phyloP scores from a whole-genome alignment of 2,888 invertebrate species.

The Drosophila seclusa region DNA sequence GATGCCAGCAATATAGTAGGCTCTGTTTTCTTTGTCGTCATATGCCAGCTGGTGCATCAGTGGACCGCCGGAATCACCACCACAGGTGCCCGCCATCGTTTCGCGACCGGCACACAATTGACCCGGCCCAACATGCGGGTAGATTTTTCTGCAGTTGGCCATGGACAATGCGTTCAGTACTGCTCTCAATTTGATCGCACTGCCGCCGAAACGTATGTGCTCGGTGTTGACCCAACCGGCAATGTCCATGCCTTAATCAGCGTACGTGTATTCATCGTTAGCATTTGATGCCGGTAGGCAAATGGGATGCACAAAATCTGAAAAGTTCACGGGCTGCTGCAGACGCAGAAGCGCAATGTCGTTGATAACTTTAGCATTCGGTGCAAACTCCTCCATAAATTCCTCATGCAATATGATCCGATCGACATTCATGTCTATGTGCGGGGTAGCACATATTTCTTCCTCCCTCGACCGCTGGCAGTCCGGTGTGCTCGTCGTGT shows the following conservation, averaged over 20 bases:
- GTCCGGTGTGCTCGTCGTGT: conserved; percentile 67
- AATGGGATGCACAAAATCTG: conserved; percentile 87
- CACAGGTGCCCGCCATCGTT: conserved; percentile 32
- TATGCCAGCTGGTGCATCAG: conserved; percentile 36
- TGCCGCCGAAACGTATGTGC: conserved; percentile 81
- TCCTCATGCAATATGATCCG: conserved; percentile 87
- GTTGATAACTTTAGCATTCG: conserved; percentile 86
- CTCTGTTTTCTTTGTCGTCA: conserved; percentile 2
- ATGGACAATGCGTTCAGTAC: conserved; percentile 84
- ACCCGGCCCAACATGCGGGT: conserved; percentile 21
- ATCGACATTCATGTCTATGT: conserved; percentile 87
- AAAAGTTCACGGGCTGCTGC: conserved; percentile 85
- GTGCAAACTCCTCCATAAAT: neutral
- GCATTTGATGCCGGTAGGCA: conserved; percentile 86
- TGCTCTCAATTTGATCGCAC: conserved; percentile 86
- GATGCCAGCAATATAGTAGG: conserved; percentile 47
- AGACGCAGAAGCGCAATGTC: conserved; percentile 91
- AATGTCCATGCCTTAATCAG: conserved; percentile 85
- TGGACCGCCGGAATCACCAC: conserved; percentile 61
- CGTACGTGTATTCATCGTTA: conserved; percentile 79
- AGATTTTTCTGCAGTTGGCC: conserved; percentile 22
- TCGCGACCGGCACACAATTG: conserved; percentile 58
- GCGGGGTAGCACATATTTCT: conserved; percentile 87
- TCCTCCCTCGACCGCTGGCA: conserved; percentile 61
- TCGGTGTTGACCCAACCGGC: conserved; percentile 89